Base-by-base conservation (phyloP, 2,888 invertebrate genomes). In the Drosophila barbarae region DNA sequence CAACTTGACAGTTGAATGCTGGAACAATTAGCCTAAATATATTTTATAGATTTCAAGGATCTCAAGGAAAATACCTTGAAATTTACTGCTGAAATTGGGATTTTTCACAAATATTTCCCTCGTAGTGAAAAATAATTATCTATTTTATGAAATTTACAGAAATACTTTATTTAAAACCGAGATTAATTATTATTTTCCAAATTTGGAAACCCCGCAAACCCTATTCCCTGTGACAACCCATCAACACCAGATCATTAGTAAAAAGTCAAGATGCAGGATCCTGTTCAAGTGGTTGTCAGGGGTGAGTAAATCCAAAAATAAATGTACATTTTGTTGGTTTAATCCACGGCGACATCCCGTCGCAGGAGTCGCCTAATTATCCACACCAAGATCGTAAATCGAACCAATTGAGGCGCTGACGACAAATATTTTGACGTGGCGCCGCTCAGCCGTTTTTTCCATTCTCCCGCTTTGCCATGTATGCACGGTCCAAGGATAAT, bases 341-440 rank as follows among this genome's bases (percentile, higher is more conserved):
- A 72, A 79, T 80, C 65, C 49, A 5, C 18, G 78, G 78, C 78
- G 78, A 78, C 78, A 77, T 75, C 71, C 78, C 73, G 78, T 77
- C 84, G 78, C 66, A 57, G 61, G 67, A 44, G 60, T 47, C 67
- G 65, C 41, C 78, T 75, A 75, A 78, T 78, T 78, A 64, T 59
- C 65, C 67, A 64, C 54, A 69, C 63, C 73, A 75, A 47, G 21
- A 13, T 32, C 46, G 21, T 75, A 79, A 79, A 74, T 78, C 52
- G 81, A 70, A 61, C 51, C 80, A 75, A 70, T 83, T 83, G 80
- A 60, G 60, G 44, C 60, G 38, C 59, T 60, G 46, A 69, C 74
- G 85, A 85, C 85, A 85, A 81, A 81, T 81, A 81, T 85, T 81
- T 71, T 85, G 81, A 83, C 81, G 70, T 74, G 68, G 76, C 83